These are phyloP conservation scores for Brotula barbata DNA, from an alignment of 2,797 vertebrate species.

Conservation along the genomic window DNA sequence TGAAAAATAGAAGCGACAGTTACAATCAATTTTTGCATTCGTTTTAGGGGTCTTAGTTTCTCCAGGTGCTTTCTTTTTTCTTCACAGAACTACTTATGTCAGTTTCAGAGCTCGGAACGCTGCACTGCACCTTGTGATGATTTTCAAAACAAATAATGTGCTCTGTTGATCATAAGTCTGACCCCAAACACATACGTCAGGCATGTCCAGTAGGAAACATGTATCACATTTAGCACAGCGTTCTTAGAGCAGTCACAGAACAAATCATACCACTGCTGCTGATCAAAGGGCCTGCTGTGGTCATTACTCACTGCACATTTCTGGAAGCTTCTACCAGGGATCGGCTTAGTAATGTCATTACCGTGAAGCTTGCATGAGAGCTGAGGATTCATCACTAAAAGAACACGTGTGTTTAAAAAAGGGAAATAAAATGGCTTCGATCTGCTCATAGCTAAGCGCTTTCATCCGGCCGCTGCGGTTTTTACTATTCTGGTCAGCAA, in stretches of 20 bases:
- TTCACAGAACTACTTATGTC: too few species aligned
- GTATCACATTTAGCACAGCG: not conserved
- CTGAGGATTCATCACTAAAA: not conserved
- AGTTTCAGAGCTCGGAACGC: too few species aligned
- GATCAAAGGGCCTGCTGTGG: slow-evolving; percentile 46
- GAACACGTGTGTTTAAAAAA: not conserved
- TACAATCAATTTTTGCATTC: too few species aligned
- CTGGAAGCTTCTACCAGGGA: not conserved
- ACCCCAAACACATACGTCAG: too few species aligned
- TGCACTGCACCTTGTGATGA: too few species aligned
- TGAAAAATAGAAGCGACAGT: too few species aligned
- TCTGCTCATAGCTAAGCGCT: too few species aligned
- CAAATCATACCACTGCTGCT: slow-evolving; percentile 26
- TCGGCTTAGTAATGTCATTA: slow-evolving; percentile 26
- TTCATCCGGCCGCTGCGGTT: not conserved
- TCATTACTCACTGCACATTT: slow-evolving; percentile 14
- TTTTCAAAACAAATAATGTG: too few species aligned
- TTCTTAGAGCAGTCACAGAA: slow-evolving; percentile 29
- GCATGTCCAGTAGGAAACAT: not conserved
- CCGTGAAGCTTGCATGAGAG: slow-evolving; percentile 19
- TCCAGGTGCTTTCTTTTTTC: too few species aligned
- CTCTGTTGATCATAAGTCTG: too few species aligned
- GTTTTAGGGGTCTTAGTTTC: too few species aligned
- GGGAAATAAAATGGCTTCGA: not conserved
- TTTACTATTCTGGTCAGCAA: not conserved